Evolutionary conservation across 2,888 invertebrate species (phyloP), one percentile per base, ranked within the genome.

Genomic region (Drosophila mercatorum): DNA sequence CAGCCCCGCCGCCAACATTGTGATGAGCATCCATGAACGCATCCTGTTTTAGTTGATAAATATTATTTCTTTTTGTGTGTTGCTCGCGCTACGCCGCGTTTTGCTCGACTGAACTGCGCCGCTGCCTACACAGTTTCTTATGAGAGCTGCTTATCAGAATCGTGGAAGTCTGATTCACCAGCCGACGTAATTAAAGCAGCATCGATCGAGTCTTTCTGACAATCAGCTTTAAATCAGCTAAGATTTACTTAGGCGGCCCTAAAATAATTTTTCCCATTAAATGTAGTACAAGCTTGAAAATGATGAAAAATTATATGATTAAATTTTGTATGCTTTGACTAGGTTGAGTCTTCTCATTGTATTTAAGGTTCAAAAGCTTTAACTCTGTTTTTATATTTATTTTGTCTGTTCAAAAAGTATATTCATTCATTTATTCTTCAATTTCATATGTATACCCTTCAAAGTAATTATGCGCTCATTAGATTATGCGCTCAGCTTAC

Each of bases 111-210:
- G 81, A 62, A 44, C 53, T 17, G n/a, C 56, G 47, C 28, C 47
- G 57, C 57, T n/a, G 46, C 58, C 34, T 3, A n/a, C 64, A 53
- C 73, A 47, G 52, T 68, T 66, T 67, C 51, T 71, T 75, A 78
- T 80, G 75, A 73, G 63, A 53, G 59, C 44, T 31, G 44, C 65
- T 78, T 71, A 68, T 65, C 78, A 59, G 66, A 38, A 46, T 49
- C 58, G 59, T 40, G 34, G 51, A 41, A 47, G 41, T 34, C 49
- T 22, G 41, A 55, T 65, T 58, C 64, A 43, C 34, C 56, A 55
- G 52, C 63, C 62, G 31, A 56, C 53, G 4, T 28, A 77, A 56
- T 67, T 72, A 55, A 55, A 52, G 44, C 72, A 55, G 43, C 72
- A 67, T 61, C 58, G 62, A 75, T 56, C 17, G 17, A 17, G 17